Conservation (phyloP, 2,113 vertebrate genomes). For the Panthera leo region DNA sequence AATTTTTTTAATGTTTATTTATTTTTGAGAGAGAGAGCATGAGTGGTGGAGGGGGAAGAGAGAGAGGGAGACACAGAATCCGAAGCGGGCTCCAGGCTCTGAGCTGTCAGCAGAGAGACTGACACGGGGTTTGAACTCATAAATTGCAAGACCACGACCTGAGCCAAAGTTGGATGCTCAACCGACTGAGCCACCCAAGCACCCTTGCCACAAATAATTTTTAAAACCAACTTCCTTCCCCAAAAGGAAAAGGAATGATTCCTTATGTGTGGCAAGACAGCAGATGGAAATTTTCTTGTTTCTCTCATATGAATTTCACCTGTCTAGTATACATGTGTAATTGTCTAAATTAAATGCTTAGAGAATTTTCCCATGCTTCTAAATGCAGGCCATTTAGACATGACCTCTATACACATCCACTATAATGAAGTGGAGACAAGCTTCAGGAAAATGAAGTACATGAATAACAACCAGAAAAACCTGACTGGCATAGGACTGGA, state of each 20-base stretch:
- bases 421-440: conserved; percentile 65
- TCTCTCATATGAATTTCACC: background rate
- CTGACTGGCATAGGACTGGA: conserved; percentile 44
- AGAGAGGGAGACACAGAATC: no score
- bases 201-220: background rate
- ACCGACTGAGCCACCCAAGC: no score
- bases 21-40: no score
- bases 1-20: no score
- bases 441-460: conserved; percentile 51
- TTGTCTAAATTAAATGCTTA: conserved; percentile 68
- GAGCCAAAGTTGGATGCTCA: no score
- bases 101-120: no score
- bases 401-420: conserved; percentile 33
- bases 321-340: conserved; percentile 32
- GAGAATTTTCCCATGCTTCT: conserved; percentile 66
- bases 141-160: no score
- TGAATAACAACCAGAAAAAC: conserved; percentile 78
- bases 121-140: no score
- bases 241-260: background rate
- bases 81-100: no score
- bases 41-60: no score
- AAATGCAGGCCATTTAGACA: conserved; percentile 58
- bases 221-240: background rate
- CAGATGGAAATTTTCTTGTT: background rate
- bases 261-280: background rate